These are phyloP conservation scores for Uria lomvia DNA, from an alignment of 2,113 vertebrate species.

Conservation along the genomic window DNA sequence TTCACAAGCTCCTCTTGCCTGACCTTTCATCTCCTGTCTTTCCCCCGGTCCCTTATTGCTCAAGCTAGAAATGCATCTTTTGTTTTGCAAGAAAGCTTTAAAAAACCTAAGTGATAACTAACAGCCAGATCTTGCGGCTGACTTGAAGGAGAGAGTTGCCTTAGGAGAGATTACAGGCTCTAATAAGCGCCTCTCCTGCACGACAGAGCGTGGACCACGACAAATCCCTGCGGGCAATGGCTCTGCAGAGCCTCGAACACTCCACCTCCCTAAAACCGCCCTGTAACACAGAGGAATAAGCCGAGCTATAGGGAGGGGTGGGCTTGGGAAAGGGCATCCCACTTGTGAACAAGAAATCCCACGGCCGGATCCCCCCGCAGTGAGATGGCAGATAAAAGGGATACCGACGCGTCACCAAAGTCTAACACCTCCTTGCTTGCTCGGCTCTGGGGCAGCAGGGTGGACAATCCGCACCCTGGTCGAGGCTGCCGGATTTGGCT, in stretches of 20 bases:
- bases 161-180: background rate
- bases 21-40: slow-evolving; percentile 49
- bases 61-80: slow-evolving; percentile 43
- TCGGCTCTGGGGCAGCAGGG: background rate
- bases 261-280: background rate
- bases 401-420: accelerated
- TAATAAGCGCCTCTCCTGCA: background rate
- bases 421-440: background rate
- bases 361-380: accelerated
- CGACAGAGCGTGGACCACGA: background rate
- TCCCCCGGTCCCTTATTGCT: slow-evolving; percentile 22
- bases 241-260: background rate
- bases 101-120: slow-evolving; percentile 43
- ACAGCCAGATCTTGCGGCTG: slow-evolving; percentile 2
- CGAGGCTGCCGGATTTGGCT: background rate
- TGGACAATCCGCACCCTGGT: background rate
- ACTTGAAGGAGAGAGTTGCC: slow-evolving; percentile 10
- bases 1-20: slow-evolving; percentile 47
- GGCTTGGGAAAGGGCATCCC: background rate
- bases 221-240: background rate
- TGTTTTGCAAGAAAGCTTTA: slow-evolving; percentile 43
- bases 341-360: background rate
- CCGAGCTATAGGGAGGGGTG: background rate
- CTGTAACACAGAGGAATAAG: background rate
- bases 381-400: background rate